Base-by-base conservation (phyloP, 2,888 invertebrate genomes). In the Hesperia comma region DNA sequence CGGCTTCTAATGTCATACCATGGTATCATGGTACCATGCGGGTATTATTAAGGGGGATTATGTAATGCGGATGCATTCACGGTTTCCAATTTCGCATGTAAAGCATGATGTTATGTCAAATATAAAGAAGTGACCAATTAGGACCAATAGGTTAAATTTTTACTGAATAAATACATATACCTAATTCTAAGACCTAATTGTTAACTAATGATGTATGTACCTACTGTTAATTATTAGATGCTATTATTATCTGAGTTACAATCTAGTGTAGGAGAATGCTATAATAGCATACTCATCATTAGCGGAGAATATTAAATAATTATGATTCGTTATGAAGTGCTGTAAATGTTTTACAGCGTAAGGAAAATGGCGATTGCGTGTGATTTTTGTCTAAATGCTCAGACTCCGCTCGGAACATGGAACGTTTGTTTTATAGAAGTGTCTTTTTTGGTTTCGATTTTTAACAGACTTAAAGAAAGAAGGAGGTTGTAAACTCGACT, bases 321-420 rank as follows among this genome's bases (percentile, higher is more conserved):
- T 64, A 64, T 64, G 63, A 49, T 57, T 58, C 51, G 19, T 72
- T 73, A 74, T 68, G 68, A 62, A 72, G 66, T 41, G 32, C 72
- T 73, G 73, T 67, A 67, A 63, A 72, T 64, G 70, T 76, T 81
- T 83, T 78, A 83, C 72, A 76, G 73, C 72, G 66, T 71, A 78
- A 77, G 76, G 74, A 75, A 80, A 68, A 72, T 82, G 68, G 74
- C 84, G 77, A 75, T 74, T 72, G 71, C 73, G 75, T 82, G 86
- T 75, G 79, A 83, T 82, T 79, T 26, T 75, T 73, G 74, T 75
- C 80, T 77, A 76, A 46, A 33, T 15, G 17, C 55, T 55, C 14
- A 37, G 37, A 37, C 32, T 62, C 32, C 7, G 41, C 4, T 43
- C 12, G 7, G 12, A 21, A 6, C 19, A 41, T 57, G 21, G 57